These are phyloP conservation scores for Tragelaphus scriptus DNA, from an alignment of 2,113 vertebrate species.

Conservation along the genomic window DNA sequence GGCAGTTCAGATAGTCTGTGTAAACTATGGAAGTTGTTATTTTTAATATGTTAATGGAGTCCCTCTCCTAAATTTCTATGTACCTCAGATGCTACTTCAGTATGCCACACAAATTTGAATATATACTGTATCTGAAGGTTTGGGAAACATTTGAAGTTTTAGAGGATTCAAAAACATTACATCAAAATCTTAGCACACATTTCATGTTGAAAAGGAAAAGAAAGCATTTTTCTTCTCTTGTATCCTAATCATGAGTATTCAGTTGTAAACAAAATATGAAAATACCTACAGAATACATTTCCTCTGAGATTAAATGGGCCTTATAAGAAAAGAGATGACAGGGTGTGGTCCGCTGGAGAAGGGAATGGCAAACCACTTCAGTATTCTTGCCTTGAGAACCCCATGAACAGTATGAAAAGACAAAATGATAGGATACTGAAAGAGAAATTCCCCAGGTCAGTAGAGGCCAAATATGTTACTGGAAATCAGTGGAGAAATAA, in stretches of 20 bases:
- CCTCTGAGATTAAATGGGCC: neutral
- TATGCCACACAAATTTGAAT: neutral
- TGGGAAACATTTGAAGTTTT: neutral
- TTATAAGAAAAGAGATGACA: neutral
- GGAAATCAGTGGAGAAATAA: too few relatives aligned
- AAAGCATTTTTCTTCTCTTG: neutral
- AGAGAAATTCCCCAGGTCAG: too few relatives aligned
- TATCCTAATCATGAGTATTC: neutral
- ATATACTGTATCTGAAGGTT: neutral
- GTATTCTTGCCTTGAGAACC: too few relatives aligned
- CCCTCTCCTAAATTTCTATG: neutral
- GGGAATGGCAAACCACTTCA: too few relatives aligned
- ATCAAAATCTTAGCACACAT: neutral
- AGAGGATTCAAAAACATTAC: neutral
- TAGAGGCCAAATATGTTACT: too few relatives aligned
- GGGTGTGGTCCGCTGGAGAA: too few relatives aligned
- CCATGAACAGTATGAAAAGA: too few relatives aligned
- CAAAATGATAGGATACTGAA: too few relatives aligned
- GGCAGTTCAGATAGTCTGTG: too few relatives aligned
- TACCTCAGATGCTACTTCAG: neutral
- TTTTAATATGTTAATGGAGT: neutral
- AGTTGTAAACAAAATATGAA: neutral
- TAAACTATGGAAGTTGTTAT: neutral
- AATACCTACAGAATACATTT: neutral
- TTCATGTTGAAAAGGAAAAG: neutral